Conservation (phyloP, 2,113 vertebrate genomes). For the Laterallus jamaicensis region DNA sequence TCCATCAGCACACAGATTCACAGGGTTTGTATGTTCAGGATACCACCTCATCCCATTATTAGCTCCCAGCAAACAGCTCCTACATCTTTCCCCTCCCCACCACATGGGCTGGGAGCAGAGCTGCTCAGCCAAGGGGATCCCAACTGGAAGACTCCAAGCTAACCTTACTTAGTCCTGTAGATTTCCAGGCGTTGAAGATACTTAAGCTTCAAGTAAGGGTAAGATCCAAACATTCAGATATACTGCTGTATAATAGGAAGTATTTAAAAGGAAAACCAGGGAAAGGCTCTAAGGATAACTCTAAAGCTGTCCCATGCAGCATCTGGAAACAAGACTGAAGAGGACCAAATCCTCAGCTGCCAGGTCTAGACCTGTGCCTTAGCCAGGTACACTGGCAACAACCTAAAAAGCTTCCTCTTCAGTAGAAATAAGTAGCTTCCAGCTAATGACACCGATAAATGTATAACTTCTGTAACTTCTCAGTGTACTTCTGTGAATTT, state of each 20-base stretch:
- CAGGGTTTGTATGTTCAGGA: neutral
- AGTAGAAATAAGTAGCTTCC: neutral
- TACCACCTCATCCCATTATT: neutral
- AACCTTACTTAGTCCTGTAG: neutral
- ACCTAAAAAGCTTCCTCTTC: neutral
- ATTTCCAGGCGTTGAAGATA: neutral
- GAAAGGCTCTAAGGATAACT: neutral
- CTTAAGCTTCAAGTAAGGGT: neutral
- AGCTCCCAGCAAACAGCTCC: neutral
- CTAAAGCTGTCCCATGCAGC: neutral
- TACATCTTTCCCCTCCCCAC: neutral
- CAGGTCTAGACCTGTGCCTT: neutral
- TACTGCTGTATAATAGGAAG: neutral
- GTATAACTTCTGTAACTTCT: neutral
- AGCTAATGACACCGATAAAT: neutral
- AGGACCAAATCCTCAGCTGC: neutral
- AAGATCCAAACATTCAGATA: neutral
- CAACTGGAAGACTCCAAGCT: neutral
- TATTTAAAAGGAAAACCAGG: neutral
- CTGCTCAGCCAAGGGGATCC: neutral
- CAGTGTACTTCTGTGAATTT: neutral
- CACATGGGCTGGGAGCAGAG: neutral
- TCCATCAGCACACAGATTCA: neutral
- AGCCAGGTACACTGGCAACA: neutral
- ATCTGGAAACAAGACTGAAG: neutral